Conservation (phyloP, 1,140 invertebrate species). For the Drosophila truncata region DNA sequence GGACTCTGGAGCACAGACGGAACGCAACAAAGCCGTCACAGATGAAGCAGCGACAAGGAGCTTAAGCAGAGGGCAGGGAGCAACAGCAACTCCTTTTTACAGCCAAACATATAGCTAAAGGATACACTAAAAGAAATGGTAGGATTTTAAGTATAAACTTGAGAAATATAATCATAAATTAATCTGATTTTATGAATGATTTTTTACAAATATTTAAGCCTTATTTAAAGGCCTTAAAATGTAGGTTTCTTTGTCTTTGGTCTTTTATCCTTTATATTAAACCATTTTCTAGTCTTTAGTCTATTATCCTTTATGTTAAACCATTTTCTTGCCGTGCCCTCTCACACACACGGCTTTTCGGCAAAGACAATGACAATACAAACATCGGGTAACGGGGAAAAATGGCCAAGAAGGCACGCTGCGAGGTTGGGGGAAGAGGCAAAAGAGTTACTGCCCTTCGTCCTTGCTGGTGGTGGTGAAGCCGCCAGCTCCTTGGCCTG, state of each 20-base stretch:
- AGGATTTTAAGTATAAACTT: neutral
- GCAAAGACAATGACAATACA: constrained; percentile 69
- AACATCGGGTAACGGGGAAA: constrained; percentile 64
- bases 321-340: constrained; percentile 15
- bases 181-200: neutral
- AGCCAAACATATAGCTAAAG: neutral
- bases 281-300: no score
- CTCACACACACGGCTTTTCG: constrained; percentile 40
- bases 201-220: neutral
- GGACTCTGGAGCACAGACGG: constrained; percentile 9
- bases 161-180: neutral
- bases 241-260: no score
- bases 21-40: constrained; percentile 47
- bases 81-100: constrained; percentile 31
- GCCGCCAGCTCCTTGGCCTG: constrained; percentile 7
- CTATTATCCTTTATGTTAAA: neutral
- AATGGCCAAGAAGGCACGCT: constrained; percentile 66
- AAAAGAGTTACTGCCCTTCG: constrained; percentile 64
- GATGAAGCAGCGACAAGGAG: constrained; percentile 24
- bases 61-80: neutral
- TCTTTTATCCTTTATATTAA: neutral
- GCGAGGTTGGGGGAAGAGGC: constrained; percentile 7
- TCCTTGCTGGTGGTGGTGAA: constrained; percentile 9
- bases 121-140: neutral
- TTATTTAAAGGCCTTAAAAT: neutral